phyloP scores from a whole-genome alignment of 1,140 invertebrate genomes.

The Dreissena rostriformis region DNA sequence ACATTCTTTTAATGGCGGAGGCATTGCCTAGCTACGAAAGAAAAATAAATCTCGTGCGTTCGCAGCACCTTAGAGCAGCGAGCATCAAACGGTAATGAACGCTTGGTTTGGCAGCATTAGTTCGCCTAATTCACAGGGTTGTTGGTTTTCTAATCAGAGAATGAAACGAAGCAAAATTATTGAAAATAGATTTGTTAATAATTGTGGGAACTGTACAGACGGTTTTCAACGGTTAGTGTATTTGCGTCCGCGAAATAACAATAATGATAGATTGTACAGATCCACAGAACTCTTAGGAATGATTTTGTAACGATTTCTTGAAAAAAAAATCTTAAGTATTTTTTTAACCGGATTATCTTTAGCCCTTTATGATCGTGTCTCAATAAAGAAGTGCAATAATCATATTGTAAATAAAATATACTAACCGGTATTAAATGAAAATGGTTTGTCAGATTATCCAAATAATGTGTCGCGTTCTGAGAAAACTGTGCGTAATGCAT shows the following conservation, averaged over 20 bases:
- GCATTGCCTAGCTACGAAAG: constrained; percentile 45
- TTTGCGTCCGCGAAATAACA: not conserved
- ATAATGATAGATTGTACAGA: not conserved
- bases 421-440: too few relatives aligned
- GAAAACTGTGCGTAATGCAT: too few relatives aligned
- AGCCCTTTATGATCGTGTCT: too few relatives aligned
- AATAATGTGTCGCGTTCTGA: too few relatives aligned
- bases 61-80: constrained; percentile 37
- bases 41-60: constrained; percentile 36
- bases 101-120: constrained; percentile 16
- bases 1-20: constrained; percentile 49
- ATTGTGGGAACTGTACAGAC: constrained; percentile 37
- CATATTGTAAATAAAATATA: too few relatives aligned
- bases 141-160: constrained; percentile 49
- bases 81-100: constrained; percentile 36
- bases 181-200: constrained; percentile 45
- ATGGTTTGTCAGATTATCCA: too few relatives aligned
- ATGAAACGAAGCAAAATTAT: constrained; percentile 41
- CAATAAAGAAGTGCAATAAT: too few relatives aligned
- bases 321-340: too few relatives aligned
- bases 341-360: too few relatives aligned
- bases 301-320: too few relatives aligned
- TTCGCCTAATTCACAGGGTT: constrained; percentile 41
- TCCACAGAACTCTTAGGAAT: not conserved
- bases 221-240: not conserved